Evolutionary conservation across 2,888 invertebrate genomes (phyloP).

Genomic region (Beris chalybata): DNA sequence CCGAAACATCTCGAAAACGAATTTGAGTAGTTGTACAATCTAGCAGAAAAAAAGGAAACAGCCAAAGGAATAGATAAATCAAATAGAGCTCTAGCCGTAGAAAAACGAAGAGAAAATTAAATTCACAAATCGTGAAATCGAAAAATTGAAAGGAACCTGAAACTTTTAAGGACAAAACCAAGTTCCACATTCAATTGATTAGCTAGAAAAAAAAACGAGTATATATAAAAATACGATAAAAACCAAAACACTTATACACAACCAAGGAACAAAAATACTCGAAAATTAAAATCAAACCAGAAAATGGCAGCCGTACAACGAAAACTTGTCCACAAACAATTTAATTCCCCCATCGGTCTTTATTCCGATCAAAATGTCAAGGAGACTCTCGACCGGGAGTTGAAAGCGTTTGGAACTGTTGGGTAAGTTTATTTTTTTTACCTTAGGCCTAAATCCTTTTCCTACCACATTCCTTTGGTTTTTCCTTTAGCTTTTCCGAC

Average conservation of each 20-base stretch:
- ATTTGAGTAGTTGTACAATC: conserved; percentile 35
- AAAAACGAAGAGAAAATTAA: conserved; percentile 13
- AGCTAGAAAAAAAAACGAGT: conserved; percentile 7
- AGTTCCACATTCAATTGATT: conserved; percentile 11
- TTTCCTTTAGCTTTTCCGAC: conserved; percentile 2
- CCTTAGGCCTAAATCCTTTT: too few relatives aligned
- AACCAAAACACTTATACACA: neutral
- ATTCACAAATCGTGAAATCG: conserved; percentile 4
- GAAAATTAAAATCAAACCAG: conserved; percentile 40
- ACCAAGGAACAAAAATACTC: conserved; percentile 22
- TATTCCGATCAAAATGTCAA: conserved; percentile 80
- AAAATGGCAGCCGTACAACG: conserved; percentile 71
- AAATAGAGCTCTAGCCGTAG: neutral
- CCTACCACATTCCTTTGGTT: neutral
- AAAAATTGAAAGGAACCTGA: conserved; percentile 24
- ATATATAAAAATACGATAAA: neutral
- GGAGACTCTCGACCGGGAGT: conserved; percentile 77
- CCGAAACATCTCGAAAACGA: conserved; percentile 40
- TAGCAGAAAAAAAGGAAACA: conserved; percentile 13
- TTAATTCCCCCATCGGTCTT: conserved; percentile 84
- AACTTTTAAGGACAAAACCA: conserved; percentile 19
- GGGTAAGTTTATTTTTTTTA: conserved; percentile 64
- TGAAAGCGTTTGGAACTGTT: conserved; percentile 76
- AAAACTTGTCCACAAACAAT: conserved; percentile 82
- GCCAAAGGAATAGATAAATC: neutral